Base-by-base conservation (phyloP, 2,797 vertebrate genomes). In the Enteromius anoplus region DNA sequence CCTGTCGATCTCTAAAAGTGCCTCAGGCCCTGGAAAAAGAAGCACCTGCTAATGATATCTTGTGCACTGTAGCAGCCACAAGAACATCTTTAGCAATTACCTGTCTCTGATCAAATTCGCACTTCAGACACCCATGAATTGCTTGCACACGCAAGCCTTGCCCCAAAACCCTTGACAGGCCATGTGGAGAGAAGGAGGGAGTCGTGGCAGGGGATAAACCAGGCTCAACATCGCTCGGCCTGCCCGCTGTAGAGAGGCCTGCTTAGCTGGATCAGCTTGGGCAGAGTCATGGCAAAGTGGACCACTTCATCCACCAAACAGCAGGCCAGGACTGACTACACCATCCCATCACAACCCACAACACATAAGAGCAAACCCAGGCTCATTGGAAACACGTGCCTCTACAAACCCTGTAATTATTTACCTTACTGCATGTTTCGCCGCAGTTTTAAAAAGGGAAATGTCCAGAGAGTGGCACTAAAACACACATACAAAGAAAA, bases 41-140 rank as follows among this genome's bases (percentile, higher is more conserved):
- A 90, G 85, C 86, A 87, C 88, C 91, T 90, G 89, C 89, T 90
- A 91, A 90, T 92, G 90, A 89, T 88, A 88, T 78, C 23, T 77
- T 5, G 17, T 23, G 1, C n/a, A 14, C 37, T 76, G 34, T 42
- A 45, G 17, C 1, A 15, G 29, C 23, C 26, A 47, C 21, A 32
- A 34, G 12, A 83, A 60, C 62, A 84, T 68, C 4, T 83, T 83
- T 69, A 75, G 80, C 58, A 42, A 66, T 76, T 82, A 68, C 65
- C 26, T n/a, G 26, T 19, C 73, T 77, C 73, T 77, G 81, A 77
- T 83, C 64, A 77, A 66, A 83, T 68, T 68, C 19, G 0, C 49
- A 40, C n/a, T 34, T 83, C 26, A 83, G 69, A 83, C 37, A 69
- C 5, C 47, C 23, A 21, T 53, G 60, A 51, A 75, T 26, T 75